A percentile compares a stretch with the other conserved stretches of the same genome.
Evolutionary conservation across 2,797 vertebrate genomes (phyloP).

Genomic region (Onychomys torridus): DNA sequence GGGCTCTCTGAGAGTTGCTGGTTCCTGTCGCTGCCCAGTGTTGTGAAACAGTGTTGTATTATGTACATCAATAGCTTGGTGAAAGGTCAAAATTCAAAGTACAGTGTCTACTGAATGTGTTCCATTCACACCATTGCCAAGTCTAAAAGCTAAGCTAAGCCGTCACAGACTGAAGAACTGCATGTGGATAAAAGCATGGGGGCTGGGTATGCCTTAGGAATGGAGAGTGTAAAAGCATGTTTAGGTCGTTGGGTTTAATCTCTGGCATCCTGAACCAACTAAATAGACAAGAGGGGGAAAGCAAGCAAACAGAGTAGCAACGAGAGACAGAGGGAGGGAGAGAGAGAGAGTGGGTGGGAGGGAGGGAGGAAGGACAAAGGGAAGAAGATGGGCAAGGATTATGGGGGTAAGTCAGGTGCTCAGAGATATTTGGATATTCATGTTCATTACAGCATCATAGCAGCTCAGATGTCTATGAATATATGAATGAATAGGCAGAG

Average conservation of each 20-base stretch:
- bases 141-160: neutral
- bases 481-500: neutral
- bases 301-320: neutral
- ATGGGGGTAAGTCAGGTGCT: neutral
- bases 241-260: neutral
- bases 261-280: neutral
- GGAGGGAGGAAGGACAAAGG: neutral
- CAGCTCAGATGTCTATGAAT: neutral
- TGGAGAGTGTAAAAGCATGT: neutral
- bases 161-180: neutral
- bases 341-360: rapidly evolving
- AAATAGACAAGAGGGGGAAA: neutral
- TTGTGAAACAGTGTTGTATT: neutral
- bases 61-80: neutral
- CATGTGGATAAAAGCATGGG: neutral
- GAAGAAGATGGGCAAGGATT: neutral
- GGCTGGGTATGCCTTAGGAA: neutral
- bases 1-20: neutral
- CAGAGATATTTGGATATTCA: neutral
- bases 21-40: neutral
- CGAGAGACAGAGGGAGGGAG: rapidly evolving
- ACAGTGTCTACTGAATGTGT: neutral
- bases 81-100: neutral
- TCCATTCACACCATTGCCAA: neutral
- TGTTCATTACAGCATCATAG: neutral